phyloP scores from a whole-genome alignment of 92 coral and sea anemone genomes.

The Bergia sp. region DNA sequence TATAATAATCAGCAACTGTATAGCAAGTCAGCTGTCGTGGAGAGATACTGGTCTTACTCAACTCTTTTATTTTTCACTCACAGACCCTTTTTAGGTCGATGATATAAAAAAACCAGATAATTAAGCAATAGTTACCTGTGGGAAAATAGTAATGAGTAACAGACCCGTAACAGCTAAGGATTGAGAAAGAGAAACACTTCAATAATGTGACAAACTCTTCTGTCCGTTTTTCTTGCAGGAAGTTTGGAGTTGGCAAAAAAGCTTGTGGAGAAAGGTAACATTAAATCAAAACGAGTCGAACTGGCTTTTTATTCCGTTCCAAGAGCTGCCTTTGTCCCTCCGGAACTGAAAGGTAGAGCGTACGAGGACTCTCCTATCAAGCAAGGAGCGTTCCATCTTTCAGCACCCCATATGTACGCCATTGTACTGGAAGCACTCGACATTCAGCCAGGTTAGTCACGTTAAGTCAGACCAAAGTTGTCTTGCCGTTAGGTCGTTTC shows the following conservation, averaged over 20 bases:
- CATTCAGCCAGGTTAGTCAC: conserved; percentile 81
- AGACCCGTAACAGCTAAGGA: no score
- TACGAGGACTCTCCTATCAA: conserved; percentile 84
- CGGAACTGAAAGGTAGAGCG: conserved; percentile 79
- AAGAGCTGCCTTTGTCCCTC: conserved; percentile 88
- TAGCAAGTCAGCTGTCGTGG: no score
- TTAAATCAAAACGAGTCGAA: conserved; percentile 78
- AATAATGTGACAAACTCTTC: background rate
- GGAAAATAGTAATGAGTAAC: no score
- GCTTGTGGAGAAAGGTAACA: conserved; percentile 78
- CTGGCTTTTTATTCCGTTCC: conserved; percentile 85
- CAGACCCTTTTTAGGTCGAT: no score
- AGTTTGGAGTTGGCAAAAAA: conserved; percentile 80
- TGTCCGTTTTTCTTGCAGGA: background rate
- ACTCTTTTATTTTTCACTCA: no score
- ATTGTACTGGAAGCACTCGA: conserved; percentile 93
- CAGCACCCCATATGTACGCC: conserved; percentile 99
- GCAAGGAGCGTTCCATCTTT: conserved; percentile 85
- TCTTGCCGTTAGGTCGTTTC: background rate
- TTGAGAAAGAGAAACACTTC: no score
- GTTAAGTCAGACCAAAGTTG: background rate
- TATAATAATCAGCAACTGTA: no score
- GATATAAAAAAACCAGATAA: no score
- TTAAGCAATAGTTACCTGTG: no score
- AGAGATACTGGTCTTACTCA: no score